Percentiles rank a stretch among this genome's conserved stretches.
Conservation (phyloP, 2,113 vertebrate species). For the Herpailurus yagouaroundi region DNA sequence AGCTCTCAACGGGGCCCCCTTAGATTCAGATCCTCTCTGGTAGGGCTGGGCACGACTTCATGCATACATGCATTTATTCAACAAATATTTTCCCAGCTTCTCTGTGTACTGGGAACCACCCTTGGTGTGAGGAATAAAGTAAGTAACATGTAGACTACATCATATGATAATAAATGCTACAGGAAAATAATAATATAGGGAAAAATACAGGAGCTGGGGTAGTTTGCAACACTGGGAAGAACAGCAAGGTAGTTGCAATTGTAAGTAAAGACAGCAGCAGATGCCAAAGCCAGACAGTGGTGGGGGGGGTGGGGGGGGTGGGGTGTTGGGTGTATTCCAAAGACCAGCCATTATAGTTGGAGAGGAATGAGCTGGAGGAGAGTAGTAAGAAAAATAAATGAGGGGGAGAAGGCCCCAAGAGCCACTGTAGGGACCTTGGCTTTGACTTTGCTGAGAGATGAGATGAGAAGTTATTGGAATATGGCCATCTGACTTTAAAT, state of each 20-base stretch:
- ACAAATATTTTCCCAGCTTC: background rate
- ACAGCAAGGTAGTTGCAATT: background rate
- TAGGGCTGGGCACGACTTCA: background rate
- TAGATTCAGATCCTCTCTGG: background rate
- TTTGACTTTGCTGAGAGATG: background rate
- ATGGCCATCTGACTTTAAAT: background rate
- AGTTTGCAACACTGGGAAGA: background rate
- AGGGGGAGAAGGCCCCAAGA: background rate
- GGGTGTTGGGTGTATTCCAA: no score
- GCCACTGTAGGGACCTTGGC: no score
- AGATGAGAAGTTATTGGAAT: background rate
- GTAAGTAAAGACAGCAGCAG: background rate
- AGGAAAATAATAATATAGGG: background rate
- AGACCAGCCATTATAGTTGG: background rate
- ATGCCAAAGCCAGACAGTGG: background rate
- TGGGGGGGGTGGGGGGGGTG: no score
- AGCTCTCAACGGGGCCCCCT: accelerated
- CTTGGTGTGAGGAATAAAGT: background rate
- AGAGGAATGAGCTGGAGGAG: background rate
- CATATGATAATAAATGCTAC: background rate
- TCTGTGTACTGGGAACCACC: background rate
- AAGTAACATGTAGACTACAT: background rate
- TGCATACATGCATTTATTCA: background rate
- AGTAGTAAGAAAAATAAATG: background rate
- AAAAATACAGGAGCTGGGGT: background rate